Evolutionary conservation across 2,888 invertebrate species (phyloP).

Genomic region (Synergus itoensis): DNA sequence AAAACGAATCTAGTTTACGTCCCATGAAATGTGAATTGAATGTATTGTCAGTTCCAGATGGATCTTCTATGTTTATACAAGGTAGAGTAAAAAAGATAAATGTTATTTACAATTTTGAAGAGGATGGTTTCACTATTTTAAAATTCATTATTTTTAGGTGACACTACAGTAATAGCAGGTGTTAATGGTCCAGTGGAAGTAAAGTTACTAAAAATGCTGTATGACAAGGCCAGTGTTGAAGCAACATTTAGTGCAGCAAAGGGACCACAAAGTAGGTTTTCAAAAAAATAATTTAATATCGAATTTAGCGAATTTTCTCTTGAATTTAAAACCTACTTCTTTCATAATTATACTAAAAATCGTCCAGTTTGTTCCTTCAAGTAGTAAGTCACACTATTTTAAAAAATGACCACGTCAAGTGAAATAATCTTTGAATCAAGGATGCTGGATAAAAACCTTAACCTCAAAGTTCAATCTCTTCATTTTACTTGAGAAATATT

Average conservation of each 20-base stretch:
- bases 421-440: too few species aligned
- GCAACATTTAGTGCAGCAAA: conserved; percentile 85
- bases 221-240: conserved; percentile 90
- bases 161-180: conserved; percentile 87
- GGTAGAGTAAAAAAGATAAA: conserved; percentile 78
- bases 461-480: too few species aligned
- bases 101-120: neutral
- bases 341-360: too few species aligned
- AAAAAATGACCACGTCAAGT: too few species aligned
- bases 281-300: neutral
- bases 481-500: too few species aligned
- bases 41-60: conserved; percentile 87
- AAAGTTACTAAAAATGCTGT: conserved; percentile 86
- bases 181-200: conserved; percentile 92
- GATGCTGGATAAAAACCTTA: too few species aligned
- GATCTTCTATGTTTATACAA: conserved; percentile 88
- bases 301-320: too few species aligned
- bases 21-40: conserved; percentile 86
- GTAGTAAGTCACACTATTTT: too few species aligned
- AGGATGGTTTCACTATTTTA: neutral
- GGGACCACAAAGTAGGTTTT: conserved; percentile 83
- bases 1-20: conserved; percentile 68
- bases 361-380: too few species aligned
- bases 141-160: conserved; percentile 80
- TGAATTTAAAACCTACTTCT: too few species aligned